Evolutionary conservation across 2,113 vertebrate genomes (phyloP).

Genomic region (Pampusana beccarii): DNA sequence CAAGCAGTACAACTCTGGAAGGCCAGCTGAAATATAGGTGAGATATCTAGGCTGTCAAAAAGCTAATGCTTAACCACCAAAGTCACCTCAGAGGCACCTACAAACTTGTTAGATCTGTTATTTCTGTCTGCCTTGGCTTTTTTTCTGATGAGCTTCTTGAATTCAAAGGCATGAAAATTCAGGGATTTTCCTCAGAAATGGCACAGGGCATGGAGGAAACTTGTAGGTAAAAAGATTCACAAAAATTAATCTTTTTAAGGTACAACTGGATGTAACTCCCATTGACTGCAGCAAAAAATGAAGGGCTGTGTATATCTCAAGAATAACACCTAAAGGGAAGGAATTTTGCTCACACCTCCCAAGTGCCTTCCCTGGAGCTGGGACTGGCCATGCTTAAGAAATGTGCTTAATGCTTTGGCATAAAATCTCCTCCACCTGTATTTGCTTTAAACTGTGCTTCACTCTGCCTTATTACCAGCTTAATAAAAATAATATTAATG

Average conservation of each 20-base stretch:
- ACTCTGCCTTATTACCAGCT: constrained; percentile 41
- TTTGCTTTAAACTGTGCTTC: constrained; percentile 24
- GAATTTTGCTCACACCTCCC: background rate
- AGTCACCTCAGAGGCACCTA: fast-evolving
- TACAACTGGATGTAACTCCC: background rate
- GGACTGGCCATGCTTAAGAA: background rate
- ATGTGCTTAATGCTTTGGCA: background rate
- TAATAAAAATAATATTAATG: constrained; percentile 40
- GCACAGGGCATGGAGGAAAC: background rate
- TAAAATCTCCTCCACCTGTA: constrained; percentile 21
- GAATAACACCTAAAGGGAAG: background rate
- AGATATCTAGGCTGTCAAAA: background rate
- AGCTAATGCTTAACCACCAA: background rate
- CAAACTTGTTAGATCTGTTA: background rate
- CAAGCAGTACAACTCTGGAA: background rate
- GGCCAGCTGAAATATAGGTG: background rate
- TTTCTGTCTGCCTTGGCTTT: background rate
- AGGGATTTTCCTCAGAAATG: background rate
- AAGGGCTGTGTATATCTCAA: background rate
- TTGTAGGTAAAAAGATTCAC: background rate
- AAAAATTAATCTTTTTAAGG: background rate
- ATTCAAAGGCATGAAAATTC: background rate
- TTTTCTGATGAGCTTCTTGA: background rate
- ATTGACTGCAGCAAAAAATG: background rate
- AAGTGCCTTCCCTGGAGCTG: background rate